Evolutionary conservation across 1,140 invertebrate genomes (phyloP).

Genomic region (Dysdera silvatica): DNA sequence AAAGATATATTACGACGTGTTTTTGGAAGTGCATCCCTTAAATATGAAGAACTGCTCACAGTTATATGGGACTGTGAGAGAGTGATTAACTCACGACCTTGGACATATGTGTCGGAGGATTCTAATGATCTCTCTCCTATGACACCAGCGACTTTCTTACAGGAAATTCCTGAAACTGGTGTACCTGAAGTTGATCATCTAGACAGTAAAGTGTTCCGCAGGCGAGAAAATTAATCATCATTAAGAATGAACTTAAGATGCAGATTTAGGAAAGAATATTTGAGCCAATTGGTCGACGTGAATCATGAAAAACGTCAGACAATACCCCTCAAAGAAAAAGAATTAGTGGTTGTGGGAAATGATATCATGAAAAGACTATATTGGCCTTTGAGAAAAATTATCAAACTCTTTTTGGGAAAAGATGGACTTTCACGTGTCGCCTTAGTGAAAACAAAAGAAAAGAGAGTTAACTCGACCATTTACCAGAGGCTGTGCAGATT

Average conservation of each 20-base stretch:
- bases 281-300: background rate
- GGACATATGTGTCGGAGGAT: background rate
- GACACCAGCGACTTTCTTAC: background rate
- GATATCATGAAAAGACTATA: background rate
- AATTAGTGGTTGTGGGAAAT: background rate
- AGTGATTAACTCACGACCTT: background rate
- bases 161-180: background rate
- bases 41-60: conserved; percentile 7
- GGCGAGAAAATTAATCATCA: background rate
- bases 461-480: too few species aligned
- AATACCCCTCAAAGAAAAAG: background rate
- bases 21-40: background rate
- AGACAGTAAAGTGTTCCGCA: background rate
- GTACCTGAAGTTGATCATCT: background rate
- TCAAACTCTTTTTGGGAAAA: background rate
- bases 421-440: background rate
- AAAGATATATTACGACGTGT: background rate
- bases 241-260: background rate
- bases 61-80: background rate
- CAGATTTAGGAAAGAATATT: background rate
- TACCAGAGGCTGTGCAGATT: too few species aligned
- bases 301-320: background rate
- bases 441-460: background rate
- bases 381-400: background rate
- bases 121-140: background rate